phyloP scores from a whole-genome alignment of 2,888 invertebrate genomes.

The Thecocarcelia acutangulata region DNA sequence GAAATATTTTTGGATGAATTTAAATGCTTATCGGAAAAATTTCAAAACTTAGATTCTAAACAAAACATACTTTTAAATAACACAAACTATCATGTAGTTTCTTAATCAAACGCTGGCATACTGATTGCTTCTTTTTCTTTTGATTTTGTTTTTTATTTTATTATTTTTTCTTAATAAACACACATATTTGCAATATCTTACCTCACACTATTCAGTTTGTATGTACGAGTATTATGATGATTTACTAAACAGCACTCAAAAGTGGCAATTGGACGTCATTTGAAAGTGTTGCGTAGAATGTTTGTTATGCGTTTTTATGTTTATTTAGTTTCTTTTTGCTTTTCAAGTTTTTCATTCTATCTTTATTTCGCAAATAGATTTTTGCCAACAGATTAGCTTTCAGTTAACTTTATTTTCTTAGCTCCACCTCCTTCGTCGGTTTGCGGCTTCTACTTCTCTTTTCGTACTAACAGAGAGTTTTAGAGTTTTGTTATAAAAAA shows the following conservation, averaged over 20 bases:
- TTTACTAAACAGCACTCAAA: slow-evolving; percentile 63
- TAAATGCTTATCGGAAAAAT: no score
- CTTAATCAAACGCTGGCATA: no score
- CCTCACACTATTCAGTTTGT: background rate
- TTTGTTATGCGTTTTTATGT: slow-evolving; percentile 39
- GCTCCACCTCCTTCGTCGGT: slow-evolving; percentile 20
- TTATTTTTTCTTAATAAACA: background rate
- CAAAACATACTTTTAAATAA: no score
- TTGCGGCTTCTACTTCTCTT: background rate
- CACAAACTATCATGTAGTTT: no score
- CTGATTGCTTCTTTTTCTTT: no score
- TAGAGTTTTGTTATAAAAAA: slow-evolving; percentile 37
- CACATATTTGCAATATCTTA: background rate
- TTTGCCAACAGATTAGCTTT: slow-evolving; percentile 61
- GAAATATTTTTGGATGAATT: no score
- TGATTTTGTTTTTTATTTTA: background rate
- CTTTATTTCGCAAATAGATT: slow-evolving; percentile 57
- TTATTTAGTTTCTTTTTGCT: no score
- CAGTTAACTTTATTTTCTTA: slow-evolving; percentile 42
- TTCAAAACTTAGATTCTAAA: no score
- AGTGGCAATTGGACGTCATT: slow-evolving; percentile 68
- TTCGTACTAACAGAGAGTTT: slow-evolving; percentile 7
- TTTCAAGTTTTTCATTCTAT: slow-evolving; percentile 22
- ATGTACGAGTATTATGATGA: slow-evolving; percentile 24
- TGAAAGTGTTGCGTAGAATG: slow-evolving; percentile 64